Conservation (phyloP, 2,888 invertebrate genomes). For the Nezara viridula region DNA sequence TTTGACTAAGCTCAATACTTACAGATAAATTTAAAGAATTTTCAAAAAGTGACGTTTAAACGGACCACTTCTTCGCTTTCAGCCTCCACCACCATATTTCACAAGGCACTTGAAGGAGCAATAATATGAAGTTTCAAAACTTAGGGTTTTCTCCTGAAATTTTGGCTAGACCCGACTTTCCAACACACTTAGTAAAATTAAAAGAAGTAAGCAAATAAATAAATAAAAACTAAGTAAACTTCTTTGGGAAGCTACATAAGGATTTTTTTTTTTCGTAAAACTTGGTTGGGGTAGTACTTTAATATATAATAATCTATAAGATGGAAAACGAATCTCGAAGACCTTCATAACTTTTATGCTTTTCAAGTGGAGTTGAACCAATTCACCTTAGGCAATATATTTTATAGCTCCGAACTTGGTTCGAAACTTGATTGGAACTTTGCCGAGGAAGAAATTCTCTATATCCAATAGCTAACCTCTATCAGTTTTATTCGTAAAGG, state of each 20-base stretch:
- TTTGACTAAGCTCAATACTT: too few relatives aligned
- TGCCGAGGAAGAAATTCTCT: not conserved
- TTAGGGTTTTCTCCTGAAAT: too few relatives aligned
- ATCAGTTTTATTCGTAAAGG: not conserved
- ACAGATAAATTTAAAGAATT: too few relatives aligned
- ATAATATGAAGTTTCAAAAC: too few relatives aligned
- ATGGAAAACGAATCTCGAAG: conserved; percentile 5
- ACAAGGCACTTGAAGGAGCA: too few relatives aligned
- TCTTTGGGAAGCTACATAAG: not conserved
- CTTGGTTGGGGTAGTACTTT: not conserved
- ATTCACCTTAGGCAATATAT: conserved; percentile 31
- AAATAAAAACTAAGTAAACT: not conserved
- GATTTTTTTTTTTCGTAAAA: not conserved
- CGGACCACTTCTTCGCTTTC: too few relatives aligned
- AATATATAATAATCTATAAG: not conserved
- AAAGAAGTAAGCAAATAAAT: too few relatives aligned
- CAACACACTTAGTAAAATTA: too few relatives aligned
- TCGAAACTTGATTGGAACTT: not conserved
- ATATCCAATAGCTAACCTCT: not conserved
- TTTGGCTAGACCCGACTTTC: too few relatives aligned
- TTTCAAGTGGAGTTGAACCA: not conserved
- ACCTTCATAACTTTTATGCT: conserved; percentile 3
- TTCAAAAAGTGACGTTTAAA: too few relatives aligned
- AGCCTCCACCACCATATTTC: too few relatives aligned
- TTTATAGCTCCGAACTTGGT: not conserved